Percentiles rank a stretch among this genome's conserved stretches.
phyloP scores from a whole-genome alignment of 2,888 invertebrate genomes.

The Nomada flava region DNA sequence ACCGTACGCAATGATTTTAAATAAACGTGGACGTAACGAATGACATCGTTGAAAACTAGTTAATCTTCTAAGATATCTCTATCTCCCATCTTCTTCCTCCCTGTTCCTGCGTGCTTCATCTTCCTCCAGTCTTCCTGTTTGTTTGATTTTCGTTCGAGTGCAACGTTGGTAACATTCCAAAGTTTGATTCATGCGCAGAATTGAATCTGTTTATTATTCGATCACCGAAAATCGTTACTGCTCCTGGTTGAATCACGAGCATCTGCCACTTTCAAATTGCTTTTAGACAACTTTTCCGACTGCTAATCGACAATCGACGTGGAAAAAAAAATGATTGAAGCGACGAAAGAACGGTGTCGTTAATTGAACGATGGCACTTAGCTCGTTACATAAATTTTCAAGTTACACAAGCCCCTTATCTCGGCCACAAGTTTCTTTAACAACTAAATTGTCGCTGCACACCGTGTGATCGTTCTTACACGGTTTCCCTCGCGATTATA shows the following conservation, averaged over 20 bases:
- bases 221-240: not conserved
- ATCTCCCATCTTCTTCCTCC: too few relatives aligned
- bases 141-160: not conserved
- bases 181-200: conserved; percentile 1
- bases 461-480: not conserved
- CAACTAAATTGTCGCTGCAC: conserved; percentile 8
- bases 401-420: conserved; percentile 17
- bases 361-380: conserved; percentile 1
- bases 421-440: conserved; percentile 10
- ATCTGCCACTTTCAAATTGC: too few relatives aligned
- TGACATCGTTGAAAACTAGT: not conserved
- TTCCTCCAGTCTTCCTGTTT: not conserved
- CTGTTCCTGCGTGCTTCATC: not conserved
- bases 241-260: not conserved
- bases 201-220: conserved; percentile 30
- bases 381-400: conserved; percentile 18
- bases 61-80: conserved; percentile 10
- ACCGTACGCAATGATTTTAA: not conserved
- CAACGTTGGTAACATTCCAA: not conserved
- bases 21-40: not conserved
- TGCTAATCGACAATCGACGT: not conserved
- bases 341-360: not conserved
- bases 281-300: too few relatives aligned
- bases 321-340: not conserved
- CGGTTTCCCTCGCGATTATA: not conserved